Conservation (phyloP, 2,888 invertebrate species). For the Rhaphigaster nebulosa region DNA sequence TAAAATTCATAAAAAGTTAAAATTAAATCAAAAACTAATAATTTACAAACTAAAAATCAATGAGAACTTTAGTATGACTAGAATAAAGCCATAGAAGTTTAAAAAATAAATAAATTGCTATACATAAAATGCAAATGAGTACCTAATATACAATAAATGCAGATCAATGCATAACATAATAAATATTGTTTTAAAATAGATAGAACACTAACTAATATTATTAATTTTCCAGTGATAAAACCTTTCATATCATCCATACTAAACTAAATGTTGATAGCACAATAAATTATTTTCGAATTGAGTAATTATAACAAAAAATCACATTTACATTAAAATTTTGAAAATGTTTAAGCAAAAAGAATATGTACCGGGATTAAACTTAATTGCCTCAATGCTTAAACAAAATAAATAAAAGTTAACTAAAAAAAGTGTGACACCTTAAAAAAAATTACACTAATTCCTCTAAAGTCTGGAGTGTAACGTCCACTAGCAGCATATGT, state of each 20-base stretch:
- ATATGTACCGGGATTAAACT: neutral
- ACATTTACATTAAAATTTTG: neutral
- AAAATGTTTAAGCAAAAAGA: slow-evolving; percentile 19
- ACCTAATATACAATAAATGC: neutral
- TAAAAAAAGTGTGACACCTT: neutral
- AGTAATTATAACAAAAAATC: neutral
- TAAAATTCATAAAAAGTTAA: neutral
- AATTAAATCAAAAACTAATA: neutral
- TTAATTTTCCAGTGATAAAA: neutral
- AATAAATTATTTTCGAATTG: neutral
- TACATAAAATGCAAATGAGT: neutral
- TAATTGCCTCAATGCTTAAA: neutral
- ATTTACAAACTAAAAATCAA: neutral
- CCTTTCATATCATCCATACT: neutral
- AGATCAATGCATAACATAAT: neutral
- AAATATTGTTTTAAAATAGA: neutral
- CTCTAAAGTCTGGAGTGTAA: neutral
- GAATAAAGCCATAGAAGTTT: neutral
- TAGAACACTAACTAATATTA: neutral
- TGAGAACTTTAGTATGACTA: neutral
- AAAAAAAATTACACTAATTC: neutral
- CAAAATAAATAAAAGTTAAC: slow-evolving; percentile 13
- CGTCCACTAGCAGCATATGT: neutral
- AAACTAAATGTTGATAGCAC: neutral
- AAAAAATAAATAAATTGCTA: neutral